Percentiles rank a stretch among this genome's conserved stretches.
These are phyloP conservation scores for Piezodorus guildinii DNA, from an alignment of 1,140 invertebrate genomes.

Conservation along the genomic window DNA sequence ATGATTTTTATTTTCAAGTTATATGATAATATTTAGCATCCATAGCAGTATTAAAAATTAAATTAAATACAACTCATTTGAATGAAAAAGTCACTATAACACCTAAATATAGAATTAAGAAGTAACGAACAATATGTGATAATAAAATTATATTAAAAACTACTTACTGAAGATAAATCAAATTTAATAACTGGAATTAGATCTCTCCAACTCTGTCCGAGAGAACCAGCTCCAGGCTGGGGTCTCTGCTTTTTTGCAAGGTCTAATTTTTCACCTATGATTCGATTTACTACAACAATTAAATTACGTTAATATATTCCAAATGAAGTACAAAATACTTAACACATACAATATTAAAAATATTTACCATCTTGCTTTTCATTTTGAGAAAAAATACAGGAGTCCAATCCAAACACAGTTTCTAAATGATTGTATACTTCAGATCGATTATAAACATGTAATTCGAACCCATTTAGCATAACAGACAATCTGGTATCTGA, in stretches of 20 bases:
- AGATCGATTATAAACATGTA: slow-evolving; percentile 92
- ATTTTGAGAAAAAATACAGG: slow-evolving; percentile 46
- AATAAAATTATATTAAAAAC: no score
- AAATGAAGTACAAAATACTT: not conserved
- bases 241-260: slow-evolving; percentile 26
- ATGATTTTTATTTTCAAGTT: no score
- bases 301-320: no score
- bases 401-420: slow-evolving; percentile 74
- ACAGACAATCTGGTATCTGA: slow-evolving; percentile 87
- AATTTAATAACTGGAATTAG: slow-evolving; percentile 94
- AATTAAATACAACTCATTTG: no score
- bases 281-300: no score
- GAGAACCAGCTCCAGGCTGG: slow-evolving; percentile 28
- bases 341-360: not conserved
- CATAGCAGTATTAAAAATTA: no score
- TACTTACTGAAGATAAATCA: slow-evolving; percentile 69
- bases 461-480: slow-evolving; percentile 89
- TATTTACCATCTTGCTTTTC: not conserved
- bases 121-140: no score
- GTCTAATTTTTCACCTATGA: slow-evolving; percentile 10
- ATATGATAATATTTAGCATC: no score
- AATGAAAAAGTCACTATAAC: no score
- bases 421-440: slow-evolving; percentile 79
- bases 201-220: slow-evolving; percentile 82
- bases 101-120: no score